Conservation (phyloP, 1,140 invertebrate species). For the Choristoneura fumiferana region DNA sequence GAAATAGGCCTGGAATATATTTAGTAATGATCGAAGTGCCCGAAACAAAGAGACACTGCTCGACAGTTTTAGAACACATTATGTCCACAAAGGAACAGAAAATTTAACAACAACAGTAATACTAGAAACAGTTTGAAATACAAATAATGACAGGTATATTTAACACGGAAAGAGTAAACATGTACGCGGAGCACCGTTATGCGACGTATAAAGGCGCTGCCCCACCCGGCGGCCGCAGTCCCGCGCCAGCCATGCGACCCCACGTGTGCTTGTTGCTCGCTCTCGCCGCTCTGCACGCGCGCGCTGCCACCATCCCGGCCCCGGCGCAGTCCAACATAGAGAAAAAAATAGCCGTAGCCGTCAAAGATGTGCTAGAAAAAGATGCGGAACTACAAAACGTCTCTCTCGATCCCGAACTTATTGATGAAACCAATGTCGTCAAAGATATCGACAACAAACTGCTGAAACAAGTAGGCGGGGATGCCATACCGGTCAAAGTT, state of each 20-base stretch:
- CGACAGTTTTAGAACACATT: too few species aligned
- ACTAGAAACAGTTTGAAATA: slow-evolving; percentile 21
- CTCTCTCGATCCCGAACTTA: slow-evolving; percentile 38
- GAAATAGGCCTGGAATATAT: too few species aligned
- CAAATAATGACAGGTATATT: slow-evolving; percentile 68
- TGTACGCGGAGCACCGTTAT: slow-evolving; percentile 53
- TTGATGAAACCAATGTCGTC: slow-evolving; percentile 34
- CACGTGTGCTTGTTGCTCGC: slow-evolving; percentile 46
- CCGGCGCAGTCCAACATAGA: slow-evolving; percentile 23
- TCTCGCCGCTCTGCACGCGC: slow-evolving; percentile 39
- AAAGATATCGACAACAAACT: slow-evolving; percentile 50
- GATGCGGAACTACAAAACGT: slow-evolving; percentile 38
- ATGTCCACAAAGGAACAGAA: not conserved
- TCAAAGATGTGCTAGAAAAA: slow-evolving; percentile 32
- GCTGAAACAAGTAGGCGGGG: slow-evolving; percentile 29
- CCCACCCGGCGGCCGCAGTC: slow-evolving; percentile 40
- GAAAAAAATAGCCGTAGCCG: slow-evolving; percentile 35
- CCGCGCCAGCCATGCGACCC: slow-evolving; percentile 53
- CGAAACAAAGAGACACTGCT: too few species aligned
- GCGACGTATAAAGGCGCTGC: slow-evolving; percentile 52
- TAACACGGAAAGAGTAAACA: slow-evolving; percentile 42
- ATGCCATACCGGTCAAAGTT: slow-evolving; percentile 49
- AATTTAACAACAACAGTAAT: slow-evolving; percentile 14
- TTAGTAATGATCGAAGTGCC: too few species aligned
- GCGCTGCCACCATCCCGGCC: slow-evolving; percentile 48